Evolutionary conservation across 2,888 invertebrate species (phyloP).

Genomic region (Dastarcus helophoroides): DNA sequence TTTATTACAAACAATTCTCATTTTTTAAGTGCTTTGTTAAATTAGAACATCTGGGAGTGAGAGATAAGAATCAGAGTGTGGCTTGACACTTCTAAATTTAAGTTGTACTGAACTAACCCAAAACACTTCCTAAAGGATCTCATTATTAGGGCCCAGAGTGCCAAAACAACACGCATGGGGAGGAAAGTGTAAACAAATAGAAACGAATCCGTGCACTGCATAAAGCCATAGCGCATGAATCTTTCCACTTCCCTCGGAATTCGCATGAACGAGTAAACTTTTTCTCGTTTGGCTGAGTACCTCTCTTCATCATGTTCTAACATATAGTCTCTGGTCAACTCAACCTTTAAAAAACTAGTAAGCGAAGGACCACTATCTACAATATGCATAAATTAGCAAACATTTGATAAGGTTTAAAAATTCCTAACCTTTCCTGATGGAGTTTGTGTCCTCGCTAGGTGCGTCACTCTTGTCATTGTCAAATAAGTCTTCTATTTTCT

Average conservation of each 20-base stretch:
- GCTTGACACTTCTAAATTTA: too few species aligned
- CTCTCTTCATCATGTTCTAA: constrained; percentile 92
- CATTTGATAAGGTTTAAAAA: background rate
- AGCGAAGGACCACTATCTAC: too few species aligned
- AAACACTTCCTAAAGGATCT: constrained; percentile 64
- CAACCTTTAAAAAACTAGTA: constrained; percentile 78
- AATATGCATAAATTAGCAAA: too few species aligned
- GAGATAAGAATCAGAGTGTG: too few species aligned
- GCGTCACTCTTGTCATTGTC: background rate
- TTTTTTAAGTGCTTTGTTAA: too few species aligned
- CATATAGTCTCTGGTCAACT: constrained; percentile 85
- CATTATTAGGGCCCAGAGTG: constrained; percentile 68
- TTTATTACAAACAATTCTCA: too few species aligned
- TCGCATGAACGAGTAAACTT: constrained; percentile 93
- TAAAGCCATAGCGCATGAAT: constrained; percentile 87
- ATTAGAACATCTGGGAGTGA: too few species aligned
- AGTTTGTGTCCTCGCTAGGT: background rate
- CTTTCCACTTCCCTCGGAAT: constrained; percentile 87
- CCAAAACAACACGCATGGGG: constrained; percentile 82
- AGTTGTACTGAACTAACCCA: too few species aligned
- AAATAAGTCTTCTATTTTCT: constrained; percentile 3
- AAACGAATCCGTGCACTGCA: constrained; percentile 95
- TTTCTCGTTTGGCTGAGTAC: constrained; percentile 85
- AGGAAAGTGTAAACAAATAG: constrained; percentile 95
- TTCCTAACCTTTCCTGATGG: constrained; percentile 1